Evolutionary conservation across 2,113 vertebrate genomes (phyloP).

Genomic region (Natator depressus): DNA sequence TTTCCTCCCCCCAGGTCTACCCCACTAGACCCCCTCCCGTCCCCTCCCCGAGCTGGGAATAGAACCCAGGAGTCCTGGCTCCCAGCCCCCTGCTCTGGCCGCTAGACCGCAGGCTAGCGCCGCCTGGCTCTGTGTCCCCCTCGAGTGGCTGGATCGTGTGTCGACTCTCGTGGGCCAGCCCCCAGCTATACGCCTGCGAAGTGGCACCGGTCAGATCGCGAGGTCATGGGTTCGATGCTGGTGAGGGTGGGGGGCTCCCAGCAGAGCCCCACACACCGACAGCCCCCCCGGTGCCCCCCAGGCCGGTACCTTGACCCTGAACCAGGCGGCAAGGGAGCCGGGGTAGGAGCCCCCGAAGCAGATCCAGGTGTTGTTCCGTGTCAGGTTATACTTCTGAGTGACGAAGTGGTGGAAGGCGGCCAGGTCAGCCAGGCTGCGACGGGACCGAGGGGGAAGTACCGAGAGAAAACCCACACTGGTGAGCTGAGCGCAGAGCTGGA

Average conservation of each 20-base stretch:
- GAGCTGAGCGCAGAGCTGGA: not conserved
- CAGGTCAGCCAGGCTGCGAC: constrained; percentile 81
- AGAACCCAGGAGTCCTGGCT: not conserved
- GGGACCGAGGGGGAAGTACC: not conserved
- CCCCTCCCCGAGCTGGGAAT: no score
- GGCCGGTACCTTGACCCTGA: constrained; percentile 83
- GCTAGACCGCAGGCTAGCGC: not conserved
- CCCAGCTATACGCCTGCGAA: rapidly evolving
- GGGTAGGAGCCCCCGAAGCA: constrained; percentile 90
- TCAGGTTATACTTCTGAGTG: constrained; percentile 77
- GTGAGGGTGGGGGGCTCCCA: not conserved
- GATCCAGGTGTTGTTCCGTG: constrained; percentile 83
- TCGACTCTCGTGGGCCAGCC: no score
- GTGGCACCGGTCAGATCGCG: no score
- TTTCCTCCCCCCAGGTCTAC: no score
- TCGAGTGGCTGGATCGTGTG: not conserved
- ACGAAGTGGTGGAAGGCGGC: constrained; percentile 79
- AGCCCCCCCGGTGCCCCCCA: not conserved
- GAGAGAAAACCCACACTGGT: not conserved
- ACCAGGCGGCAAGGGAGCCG: constrained; percentile 87
- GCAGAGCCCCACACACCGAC: not conserved
- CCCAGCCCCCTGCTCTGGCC: no score
- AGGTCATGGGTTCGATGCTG: not conserved
- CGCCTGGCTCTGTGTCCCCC: not conserved
- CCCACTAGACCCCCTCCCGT: no score